Conservation (phyloP, 2,113 vertebrate species). For the Zosterops pallidus region DNA sequence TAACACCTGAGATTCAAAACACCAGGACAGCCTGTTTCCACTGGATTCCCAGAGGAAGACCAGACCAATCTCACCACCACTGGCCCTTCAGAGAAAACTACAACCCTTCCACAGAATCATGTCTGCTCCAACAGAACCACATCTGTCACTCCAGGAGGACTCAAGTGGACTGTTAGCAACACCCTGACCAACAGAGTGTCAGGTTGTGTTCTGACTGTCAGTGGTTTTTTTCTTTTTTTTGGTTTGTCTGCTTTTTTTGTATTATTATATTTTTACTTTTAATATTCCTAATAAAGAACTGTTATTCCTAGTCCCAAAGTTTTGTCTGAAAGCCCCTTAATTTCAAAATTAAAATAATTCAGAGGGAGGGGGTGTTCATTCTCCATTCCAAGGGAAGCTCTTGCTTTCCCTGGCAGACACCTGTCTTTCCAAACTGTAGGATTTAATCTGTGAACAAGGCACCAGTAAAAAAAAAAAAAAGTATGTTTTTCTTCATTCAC, state of each 20-base stretch:
- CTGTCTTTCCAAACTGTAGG: neutral
- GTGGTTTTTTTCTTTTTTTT: neutral
- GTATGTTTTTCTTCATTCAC: neutral
- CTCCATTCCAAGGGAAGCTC: neutral
- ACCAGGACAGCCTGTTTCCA: neutral
- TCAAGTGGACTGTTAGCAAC: neutral
- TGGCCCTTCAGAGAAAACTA: neutral
- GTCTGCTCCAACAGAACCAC: neutral
- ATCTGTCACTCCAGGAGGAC: neutral
- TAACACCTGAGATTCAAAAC: neutral
- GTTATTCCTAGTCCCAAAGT: neutral
- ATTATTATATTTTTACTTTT: neutral
- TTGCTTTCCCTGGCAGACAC: neutral
- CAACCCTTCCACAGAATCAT: neutral
- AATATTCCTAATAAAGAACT: neutral
- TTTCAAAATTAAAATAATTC: neutral
- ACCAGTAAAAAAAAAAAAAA: neutral
- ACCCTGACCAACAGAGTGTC: neutral
- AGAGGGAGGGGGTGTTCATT: neutral
- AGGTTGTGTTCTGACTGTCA: neutral
- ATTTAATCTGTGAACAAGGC: neutral
- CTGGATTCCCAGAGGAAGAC: neutral
- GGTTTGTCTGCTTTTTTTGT: neutral
- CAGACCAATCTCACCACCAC: neutral
- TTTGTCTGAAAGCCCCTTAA: neutral